Evolutionary conservation across 2,888 invertebrate genomes (phyloP).

Genomic region (Sinhomidia bicolor): DNA sequence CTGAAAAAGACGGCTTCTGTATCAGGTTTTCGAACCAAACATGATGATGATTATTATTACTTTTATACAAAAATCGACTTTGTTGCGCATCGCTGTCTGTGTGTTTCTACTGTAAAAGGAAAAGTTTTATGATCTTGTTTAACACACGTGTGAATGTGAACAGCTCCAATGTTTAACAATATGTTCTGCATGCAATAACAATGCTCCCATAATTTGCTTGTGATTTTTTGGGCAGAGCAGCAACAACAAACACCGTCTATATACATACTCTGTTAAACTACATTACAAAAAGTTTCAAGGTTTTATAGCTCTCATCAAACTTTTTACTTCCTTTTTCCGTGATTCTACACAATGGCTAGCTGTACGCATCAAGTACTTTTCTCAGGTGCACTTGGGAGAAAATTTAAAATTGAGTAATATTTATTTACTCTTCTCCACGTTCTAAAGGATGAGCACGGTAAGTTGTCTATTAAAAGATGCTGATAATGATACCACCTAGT

Average conservation of each 20-base stretch:
- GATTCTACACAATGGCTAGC: not conserved
- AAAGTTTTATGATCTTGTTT: slow-evolving; percentile 31
- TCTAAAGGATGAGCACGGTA: not conserved
- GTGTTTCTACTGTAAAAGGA: slow-evolving; percentile 4
- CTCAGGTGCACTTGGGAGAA: not conserved
- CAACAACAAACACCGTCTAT: no score
- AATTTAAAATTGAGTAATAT: not conserved
- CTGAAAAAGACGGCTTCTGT: no score
- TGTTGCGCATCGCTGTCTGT: not conserved
- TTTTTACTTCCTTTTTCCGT: slow-evolving; percentile 46
- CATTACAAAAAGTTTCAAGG: not conserved
- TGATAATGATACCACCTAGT: no score
- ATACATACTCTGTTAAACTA: not conserved
- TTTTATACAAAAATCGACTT: no score
- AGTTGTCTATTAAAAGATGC: not conserved
- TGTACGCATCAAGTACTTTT: not conserved
- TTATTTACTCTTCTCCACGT: not conserved
- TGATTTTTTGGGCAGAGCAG: not conserved
- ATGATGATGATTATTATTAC: no score
- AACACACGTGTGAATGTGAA: slow-evolving; percentile 35
- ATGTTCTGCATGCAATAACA: not conserved
- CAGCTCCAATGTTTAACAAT: not conserved
- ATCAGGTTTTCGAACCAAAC: no score
- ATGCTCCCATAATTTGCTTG: not conserved
- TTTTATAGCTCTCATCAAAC: slow-evolving; percentile 27